Evolutionary conservation across 2,113 vertebrate genomes (phyloP).

Genomic region (Tetrao urogallus): DNA sequence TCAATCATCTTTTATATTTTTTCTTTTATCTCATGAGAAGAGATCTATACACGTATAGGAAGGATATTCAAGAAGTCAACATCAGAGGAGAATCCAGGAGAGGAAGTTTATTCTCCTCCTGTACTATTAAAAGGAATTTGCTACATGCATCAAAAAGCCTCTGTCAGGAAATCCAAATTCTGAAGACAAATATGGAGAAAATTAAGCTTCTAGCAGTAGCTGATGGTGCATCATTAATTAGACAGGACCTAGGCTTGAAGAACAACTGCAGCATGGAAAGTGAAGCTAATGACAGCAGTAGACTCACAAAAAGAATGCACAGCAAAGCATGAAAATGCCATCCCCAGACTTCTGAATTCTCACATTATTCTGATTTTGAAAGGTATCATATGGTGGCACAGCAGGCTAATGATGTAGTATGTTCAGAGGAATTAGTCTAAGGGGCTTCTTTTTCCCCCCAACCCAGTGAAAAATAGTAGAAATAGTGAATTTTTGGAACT

Average conservation of each 20-base stretch:
- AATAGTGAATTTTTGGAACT: slow-evolving; percentile 75
- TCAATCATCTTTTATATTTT: neutral
- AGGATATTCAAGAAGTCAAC: neutral
- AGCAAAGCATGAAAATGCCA: neutral
- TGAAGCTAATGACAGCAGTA: neutral
- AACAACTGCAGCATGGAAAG: slow-evolving; percentile 9
- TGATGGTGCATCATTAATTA: neutral
- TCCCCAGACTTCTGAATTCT: slow-evolving; percentile 53
- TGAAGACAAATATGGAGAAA: slow-evolving; percentile 14
- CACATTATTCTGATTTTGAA: slow-evolving; percentile 60
- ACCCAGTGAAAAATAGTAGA: slow-evolving; percentile 62
- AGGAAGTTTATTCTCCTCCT: neutral
- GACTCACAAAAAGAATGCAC: neutral
- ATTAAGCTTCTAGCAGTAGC: neutral
- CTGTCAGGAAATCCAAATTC: neutral
- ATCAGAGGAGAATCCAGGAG: neutral
- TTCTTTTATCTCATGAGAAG: neutral
- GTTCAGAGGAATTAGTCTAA: slow-evolving; percentile 71
- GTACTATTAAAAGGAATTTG: neutral
- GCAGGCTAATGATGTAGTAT: slow-evolving; percentile 71
- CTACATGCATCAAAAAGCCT: slow-evolving; percentile 21
- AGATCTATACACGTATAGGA: neutral
- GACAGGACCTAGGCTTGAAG: neutral
- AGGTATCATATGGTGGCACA: slow-evolving; percentile 74
- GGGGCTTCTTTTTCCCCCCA: neutral